These are phyloP conservation scores for Anas platyrhynchos DNA, from an alignment of 2,113 vertebrate species.

Conservation along the genomic window DNA sequence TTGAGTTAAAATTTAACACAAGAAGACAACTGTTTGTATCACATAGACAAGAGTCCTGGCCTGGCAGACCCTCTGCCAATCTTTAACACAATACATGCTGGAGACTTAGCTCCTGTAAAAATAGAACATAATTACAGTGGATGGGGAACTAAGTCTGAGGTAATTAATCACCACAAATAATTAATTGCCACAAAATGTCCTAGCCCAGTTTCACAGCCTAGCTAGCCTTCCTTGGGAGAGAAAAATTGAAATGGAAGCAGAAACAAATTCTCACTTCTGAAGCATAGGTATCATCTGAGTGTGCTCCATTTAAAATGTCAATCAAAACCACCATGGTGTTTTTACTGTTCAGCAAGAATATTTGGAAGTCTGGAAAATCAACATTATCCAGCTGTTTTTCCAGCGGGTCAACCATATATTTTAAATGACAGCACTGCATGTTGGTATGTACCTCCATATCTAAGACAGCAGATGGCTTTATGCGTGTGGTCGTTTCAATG, in stretches of 20 bases:
- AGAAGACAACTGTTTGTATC: not conserved
- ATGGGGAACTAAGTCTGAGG: not conserved
- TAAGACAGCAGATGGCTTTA: conserved; percentile 41
- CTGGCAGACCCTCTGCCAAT: not conserved
- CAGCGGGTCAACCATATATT: conserved; percentile 19
- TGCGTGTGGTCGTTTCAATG: conserved; percentile 25
- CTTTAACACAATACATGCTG: not conserved
- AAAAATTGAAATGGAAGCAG: not conserved
- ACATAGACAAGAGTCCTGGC: not conserved
- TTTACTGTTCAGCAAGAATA: conserved; percentile 39
- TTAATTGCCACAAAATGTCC: not conserved
- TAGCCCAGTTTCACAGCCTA: not conserved
- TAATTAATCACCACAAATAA: not conserved
- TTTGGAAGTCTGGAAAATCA: conserved; percentile 52
- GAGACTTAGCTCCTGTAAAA: not conserved
- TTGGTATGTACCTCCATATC: conserved; percentile 3
- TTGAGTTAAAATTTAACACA: not conserved
- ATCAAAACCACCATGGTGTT: conserved; percentile 1
- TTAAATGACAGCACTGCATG: conserved; percentile 31
- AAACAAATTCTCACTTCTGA: not conserved
- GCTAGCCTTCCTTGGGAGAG: not conserved
- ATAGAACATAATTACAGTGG: accelerated
- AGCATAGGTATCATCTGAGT: not conserved
- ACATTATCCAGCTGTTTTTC: conserved; percentile 47
- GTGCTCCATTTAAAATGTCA: conserved; percentile 10